Conservation (phyloP, 1,140 invertebrate species). For the Anadara kagoshimensis region DNA sequence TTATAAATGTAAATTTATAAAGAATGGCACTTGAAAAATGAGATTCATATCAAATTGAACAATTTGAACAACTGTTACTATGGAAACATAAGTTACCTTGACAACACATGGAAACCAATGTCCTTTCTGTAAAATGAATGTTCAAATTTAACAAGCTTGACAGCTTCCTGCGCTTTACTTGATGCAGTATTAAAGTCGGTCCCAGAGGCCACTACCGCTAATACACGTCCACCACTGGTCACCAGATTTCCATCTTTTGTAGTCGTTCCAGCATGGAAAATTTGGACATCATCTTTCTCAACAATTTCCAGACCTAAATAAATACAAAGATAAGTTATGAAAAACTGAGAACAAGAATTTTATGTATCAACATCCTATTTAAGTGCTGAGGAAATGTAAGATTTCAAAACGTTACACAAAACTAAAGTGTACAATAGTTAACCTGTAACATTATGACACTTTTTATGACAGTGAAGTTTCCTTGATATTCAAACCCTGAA, state of each 20-base stretch:
- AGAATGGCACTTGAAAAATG: too few species aligned
- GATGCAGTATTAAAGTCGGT: slow-evolving; percentile 82
- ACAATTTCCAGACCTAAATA: slow-evolving; percentile 75
- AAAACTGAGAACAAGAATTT: too few species aligned
- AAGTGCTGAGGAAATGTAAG: too few species aligned
- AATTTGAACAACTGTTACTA: background rate
- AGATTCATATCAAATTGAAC: too few species aligned
- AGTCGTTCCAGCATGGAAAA: slow-evolving; percentile 78
- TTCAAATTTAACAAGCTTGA: slow-evolving; percentile 85
- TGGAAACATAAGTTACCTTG: slow-evolving; percentile 78
- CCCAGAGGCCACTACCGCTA: slow-evolving; percentile 85
- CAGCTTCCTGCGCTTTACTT: slow-evolving; percentile 76
- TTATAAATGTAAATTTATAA: too few species aligned
- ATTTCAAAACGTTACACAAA: too few species aligned
- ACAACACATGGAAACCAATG: slow-evolving; percentile 90
- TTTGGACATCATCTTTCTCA: slow-evolving; percentile 54
- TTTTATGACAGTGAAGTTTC: too few species aligned
- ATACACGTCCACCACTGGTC: slow-evolving; percentile 94
- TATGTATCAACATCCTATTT: too few species aligned
- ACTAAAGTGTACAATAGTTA: too few species aligned
- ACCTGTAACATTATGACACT: too few species aligned
- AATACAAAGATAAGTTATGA: background rate
- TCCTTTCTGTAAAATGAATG: slow-evolving; percentile 91
- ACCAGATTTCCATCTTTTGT: slow-evolving; percentile 75
- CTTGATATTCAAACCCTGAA: too few species aligned